Base-by-base conservation (phyloP, 2,888 invertebrate genomes). In the Agonopterix heracliana region DNA sequence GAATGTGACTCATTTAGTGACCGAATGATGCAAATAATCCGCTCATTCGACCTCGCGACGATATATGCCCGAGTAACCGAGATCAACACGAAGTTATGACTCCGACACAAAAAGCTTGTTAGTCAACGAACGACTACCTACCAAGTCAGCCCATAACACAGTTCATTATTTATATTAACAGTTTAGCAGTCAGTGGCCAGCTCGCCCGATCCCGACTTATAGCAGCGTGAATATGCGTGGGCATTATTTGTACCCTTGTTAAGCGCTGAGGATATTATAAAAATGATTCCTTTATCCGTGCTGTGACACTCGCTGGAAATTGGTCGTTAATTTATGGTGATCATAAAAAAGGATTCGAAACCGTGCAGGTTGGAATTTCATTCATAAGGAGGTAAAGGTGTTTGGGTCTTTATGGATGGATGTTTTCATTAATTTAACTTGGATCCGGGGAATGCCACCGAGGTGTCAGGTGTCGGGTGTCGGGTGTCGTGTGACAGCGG, bases 131-230 rank as follows among this genome's bases (percentile, higher is more conserved):
- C 62, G 68, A 73, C 83, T 80, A 78, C 82, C 82, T 79, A 81
- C 82, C 78, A 75, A 72, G 68, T 66, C 71, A 69, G 76, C 67
- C 74, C 80, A 81, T 86, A 84, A 85, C 80, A 71, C 86, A 88
- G 87, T 86, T 86, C 88, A 88, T 88, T 87, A 88, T 87, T 87
- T 86, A 87, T 83, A 84, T 85, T 87, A 88, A 88, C 88, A 87
- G 87, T 85, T 87, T 85, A 87, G 88, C 88, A 86, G 86, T 77
- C 83, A 80, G 78, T 81, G 83, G 77, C 74, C 79, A 74, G 71
- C 68, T 60, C 70, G 65, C 73, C 70, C 78, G 77, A 80, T 77
- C 78, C 80, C 72, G 78, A 84, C 79, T 84, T 87, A 86, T 85
- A 66, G 79, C 78, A 66, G 85, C 80, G 87, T 85, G 84, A 87